Conservation (phyloP, 35 echinoderm and acorn worm genomes). For the Heliocidaris erythrogramma region DNA sequence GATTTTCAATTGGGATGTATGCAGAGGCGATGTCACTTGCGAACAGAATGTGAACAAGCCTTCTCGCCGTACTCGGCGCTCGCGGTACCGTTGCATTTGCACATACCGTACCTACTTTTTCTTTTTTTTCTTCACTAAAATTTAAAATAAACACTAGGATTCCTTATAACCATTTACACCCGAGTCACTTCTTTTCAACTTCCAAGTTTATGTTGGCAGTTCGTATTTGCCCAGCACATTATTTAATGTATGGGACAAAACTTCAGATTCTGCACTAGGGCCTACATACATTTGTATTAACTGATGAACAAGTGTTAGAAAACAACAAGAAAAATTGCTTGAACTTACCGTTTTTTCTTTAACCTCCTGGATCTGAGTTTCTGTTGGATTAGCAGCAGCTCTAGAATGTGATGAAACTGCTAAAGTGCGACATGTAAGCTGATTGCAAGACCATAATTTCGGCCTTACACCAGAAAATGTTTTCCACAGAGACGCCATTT, state of each 20-base stretch:
- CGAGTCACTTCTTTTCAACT: too few species aligned
- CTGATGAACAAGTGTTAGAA: not conserved
- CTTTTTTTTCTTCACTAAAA: not conserved
- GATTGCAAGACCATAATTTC: not conserved
- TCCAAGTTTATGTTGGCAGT: too few species aligned
- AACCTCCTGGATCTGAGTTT: not conserved
- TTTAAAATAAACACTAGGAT: not conserved
- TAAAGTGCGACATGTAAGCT: not conserved
- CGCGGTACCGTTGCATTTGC: too few species aligned
- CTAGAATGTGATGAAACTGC: not conserved
- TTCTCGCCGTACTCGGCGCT: too few species aligned
- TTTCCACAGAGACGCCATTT: not conserved
- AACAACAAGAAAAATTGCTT: not conserved
- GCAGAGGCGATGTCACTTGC: too few species aligned
- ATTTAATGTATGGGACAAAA: not conserved
- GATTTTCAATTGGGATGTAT: too few species aligned
- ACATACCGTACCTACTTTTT: too few species aligned
- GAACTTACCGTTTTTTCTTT: not conserved
- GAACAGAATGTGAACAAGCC: too few species aligned
- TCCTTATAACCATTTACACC: too few species aligned
- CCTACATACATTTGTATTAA: too few species aligned
- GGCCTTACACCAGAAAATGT: not conserved
- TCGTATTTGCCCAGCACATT: not conserved
- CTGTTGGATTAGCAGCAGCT: not conserved
- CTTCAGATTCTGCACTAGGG: not conserved